Evolutionary conservation across 2,113 vertebrate species (phyloP).

Genomic region (Polypterus bichir): DNA sequence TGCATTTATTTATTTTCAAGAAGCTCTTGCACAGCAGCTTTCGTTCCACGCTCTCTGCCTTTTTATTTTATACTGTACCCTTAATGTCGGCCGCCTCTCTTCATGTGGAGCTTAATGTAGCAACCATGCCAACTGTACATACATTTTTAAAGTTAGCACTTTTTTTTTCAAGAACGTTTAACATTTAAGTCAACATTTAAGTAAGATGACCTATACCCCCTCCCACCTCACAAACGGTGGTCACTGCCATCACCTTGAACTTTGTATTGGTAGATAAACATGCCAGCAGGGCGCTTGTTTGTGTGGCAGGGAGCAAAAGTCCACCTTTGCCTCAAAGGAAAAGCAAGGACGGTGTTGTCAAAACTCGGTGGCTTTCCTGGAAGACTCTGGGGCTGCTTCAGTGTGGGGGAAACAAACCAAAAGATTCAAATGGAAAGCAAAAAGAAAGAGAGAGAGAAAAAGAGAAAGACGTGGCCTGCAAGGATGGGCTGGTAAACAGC

Average conservation of each 20-base stretch:
- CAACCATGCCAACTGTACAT: not conserved
- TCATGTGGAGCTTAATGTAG: not conserved
- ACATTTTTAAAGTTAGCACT: not conserved
- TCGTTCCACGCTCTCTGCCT: not conserved
- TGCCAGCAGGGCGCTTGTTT: conserved; percentile 9
- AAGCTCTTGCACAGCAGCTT: not conserved
- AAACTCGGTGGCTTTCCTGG: not conserved
- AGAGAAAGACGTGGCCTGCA: not conserved
- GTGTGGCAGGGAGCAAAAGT: conserved; percentile 5
- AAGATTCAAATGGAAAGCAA: not conserved
- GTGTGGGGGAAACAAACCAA: not conserved
- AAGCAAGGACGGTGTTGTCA: not conserved
- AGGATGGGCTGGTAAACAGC: not conserved
- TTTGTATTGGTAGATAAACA: conserved; percentile 1
- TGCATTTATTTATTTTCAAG: no score
- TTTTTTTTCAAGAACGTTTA: conserved; percentile 1
- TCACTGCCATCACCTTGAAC: conserved; percentile 1
- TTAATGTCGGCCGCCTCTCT: no score
- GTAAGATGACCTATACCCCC: not conserved
- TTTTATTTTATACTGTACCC: not conserved
- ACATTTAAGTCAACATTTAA: conserved; percentile 5
- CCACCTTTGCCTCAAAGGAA: not conserved
- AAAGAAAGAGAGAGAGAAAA: no score
- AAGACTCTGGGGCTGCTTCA: not conserved
- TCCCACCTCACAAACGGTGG: not conserved